These are phyloP conservation scores for Lagopus muta DNA, from an alignment of 2,113 vertebrate species.

Conservation along the genomic window DNA sequence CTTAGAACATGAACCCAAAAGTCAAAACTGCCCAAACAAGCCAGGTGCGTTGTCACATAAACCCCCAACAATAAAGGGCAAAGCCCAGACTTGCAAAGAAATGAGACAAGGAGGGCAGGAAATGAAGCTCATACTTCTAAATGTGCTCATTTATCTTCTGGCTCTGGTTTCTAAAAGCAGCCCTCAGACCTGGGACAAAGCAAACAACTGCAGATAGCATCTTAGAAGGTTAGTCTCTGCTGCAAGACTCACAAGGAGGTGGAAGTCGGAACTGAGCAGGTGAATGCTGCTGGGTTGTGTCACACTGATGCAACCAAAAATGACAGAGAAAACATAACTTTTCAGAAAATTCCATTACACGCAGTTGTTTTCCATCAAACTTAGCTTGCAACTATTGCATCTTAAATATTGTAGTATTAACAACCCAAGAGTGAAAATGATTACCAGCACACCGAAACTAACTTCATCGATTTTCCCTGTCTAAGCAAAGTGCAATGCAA, in stretches of 20 bases:
- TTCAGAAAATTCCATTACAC: background rate
- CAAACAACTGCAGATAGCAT: background rate
- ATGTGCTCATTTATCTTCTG: background rate
- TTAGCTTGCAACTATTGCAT: background rate
- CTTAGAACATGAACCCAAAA: background rate
- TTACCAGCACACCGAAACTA: conserved; percentile 5
- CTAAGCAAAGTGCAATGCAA: conserved; percentile 41
- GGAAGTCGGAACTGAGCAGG: background rate
- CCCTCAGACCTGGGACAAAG: background rate
- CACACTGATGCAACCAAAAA: background rate
- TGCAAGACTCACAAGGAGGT: background rate
- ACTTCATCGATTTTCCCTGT: conserved; percentile 26
- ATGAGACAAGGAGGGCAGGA: background rate
- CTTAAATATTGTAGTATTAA: background rate
- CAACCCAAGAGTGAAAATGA: background rate
- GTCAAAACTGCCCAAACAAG: background rate
- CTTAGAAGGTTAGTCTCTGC: background rate
- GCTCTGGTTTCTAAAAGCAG: background rate
- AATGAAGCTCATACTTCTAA: background rate
- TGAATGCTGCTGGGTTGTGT: accelerated
- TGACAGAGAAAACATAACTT: accelerated
- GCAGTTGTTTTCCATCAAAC: background rate
- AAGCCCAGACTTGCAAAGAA: background rate
- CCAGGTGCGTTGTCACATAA: background rate
- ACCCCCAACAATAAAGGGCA: background rate